These are phyloP conservation scores for Saiga tatarica DNA, from an alignment of 2,113 vertebrate genomes.

Conservation along the genomic window DNA sequence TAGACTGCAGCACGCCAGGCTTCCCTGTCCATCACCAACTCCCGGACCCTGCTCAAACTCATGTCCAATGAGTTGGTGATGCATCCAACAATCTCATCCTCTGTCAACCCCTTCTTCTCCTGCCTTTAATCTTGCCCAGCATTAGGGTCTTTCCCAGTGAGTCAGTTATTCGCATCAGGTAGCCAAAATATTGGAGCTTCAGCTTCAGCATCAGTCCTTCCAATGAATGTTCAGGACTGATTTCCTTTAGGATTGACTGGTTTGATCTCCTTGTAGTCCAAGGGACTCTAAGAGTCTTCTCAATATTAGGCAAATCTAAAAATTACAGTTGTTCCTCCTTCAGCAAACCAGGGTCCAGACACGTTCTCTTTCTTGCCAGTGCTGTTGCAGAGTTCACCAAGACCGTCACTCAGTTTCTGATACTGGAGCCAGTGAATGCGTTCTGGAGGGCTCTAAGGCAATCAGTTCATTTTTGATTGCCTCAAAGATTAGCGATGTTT, in stretches of 20 bases:
- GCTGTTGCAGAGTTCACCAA: neutral
- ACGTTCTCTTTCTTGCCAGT: fast-evolving
- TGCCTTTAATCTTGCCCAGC: neutral
- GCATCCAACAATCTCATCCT: neutral
- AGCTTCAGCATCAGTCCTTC: neutral
- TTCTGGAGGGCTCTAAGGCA: fast-evolving
- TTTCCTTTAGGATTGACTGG: fast-evolving
- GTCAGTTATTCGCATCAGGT: fast-evolving
- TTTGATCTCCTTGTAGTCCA: neutral
- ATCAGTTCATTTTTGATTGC: fast-evolving
- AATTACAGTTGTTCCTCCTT: fast-evolving
- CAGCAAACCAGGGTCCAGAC: neutral
- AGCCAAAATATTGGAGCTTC: neutral
- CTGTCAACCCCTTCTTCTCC: neutral
- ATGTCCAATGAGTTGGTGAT: fast-evolving
- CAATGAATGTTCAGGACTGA: neutral
- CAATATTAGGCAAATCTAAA: neutral
- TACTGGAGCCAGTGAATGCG: fast-evolving
- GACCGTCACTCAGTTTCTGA: fast-evolving
- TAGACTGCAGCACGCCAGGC: fast-evolving
- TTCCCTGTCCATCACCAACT: neutral
- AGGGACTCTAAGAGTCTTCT: neutral
- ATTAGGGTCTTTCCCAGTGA: fast-evolving
- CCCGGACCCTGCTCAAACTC: fast-evolving
- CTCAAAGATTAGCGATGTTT: neutral